phyloP scores from a whole-genome alignment of 2,888 invertebrate species.

The Perizoma flavofasciatum region DNA sequence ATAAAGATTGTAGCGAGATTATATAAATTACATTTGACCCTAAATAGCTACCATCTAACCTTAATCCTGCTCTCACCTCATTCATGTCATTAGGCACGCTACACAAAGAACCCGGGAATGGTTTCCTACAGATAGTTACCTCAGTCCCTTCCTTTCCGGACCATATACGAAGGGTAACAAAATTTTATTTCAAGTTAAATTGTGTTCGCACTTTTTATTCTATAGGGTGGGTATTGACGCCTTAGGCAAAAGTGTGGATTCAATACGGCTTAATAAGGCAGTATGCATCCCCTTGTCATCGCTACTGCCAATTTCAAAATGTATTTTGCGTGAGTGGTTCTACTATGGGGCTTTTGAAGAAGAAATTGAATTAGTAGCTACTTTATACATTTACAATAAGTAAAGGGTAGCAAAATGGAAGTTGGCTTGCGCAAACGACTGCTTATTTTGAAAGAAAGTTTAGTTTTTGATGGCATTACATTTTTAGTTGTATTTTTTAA shows the following conservation, averaged over 20 bases:
- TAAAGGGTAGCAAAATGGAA: slow-evolving; percentile 21
- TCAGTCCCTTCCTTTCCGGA: slow-evolving; percentile 66
- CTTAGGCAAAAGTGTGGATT: slow-evolving; percentile 54
- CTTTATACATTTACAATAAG: slow-evolving; percentile 21
- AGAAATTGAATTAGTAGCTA: slow-evolving; percentile 33
- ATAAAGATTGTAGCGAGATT: background rate
- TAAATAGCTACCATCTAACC: slow-evolving; percentile 42
- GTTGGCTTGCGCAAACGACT: slow-evolving; percentile 1
- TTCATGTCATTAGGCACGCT: slow-evolving; percentile 68
- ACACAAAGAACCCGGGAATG: slow-evolving; percentile 68
- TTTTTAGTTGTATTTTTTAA: background rate
- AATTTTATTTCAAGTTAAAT: slow-evolving; percentile 82
- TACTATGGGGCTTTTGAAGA: slow-evolving; percentile 30
- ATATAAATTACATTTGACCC: slow-evolving; percentile 11
- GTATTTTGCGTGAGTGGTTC: slow-evolving; percentile 50
- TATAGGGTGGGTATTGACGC: slow-evolving; percentile 66
- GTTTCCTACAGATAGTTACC: slow-evolving; percentile 24
- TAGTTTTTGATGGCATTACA: background rate
- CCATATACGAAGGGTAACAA: slow-evolving; percentile 76
- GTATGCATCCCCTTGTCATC: slow-evolving; percentile 63
- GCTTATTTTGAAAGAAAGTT: background rate
- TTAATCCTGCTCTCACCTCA: slow-evolving; percentile 37
- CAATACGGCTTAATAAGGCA: slow-evolving; percentile 57
- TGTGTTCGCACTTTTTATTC: slow-evolving; percentile 77
- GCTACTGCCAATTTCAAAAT: slow-evolving; percentile 63